Evolutionary conservation across 2,113 vertebrate species (phyloP).

Genomic region (Paramisgurnus dabryanus): DNA sequence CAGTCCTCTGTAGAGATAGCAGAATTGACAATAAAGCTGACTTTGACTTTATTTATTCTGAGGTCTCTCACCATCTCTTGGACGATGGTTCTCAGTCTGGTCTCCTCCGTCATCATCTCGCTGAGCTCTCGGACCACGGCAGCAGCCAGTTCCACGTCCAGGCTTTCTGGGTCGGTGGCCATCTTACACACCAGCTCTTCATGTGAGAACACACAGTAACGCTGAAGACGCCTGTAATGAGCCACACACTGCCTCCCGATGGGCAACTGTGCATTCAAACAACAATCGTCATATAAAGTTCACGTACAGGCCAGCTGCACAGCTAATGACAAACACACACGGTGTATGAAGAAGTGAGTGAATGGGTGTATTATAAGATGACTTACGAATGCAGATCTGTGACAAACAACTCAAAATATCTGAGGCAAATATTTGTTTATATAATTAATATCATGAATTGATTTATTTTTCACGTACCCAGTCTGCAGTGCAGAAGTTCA

Average conservation of each 20-base stretch:
- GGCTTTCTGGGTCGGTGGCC: constrained; percentile 92
- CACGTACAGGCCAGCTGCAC: not conserved
- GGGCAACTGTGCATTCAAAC: constrained; percentile 75
- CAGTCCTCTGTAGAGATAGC: no score
- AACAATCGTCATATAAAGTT: not conserved
- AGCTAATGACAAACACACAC: not conserved
- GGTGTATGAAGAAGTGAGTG: no score
- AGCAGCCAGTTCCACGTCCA: constrained; percentile 95
- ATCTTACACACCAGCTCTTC: constrained; percentile 98
- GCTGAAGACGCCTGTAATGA: constrained; percentile 90
- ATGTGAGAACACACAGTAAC: constrained; percentile 97
- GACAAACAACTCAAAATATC: no score
- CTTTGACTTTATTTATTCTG: not conserved
- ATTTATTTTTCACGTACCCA: constrained; percentile 79
- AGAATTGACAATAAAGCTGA: no score
- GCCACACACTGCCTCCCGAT: constrained; percentile 94
- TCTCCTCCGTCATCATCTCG: constrained; percentile 90
- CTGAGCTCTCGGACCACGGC: constrained; percentile 92
- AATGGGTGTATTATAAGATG: no score
- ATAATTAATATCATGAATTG: no score
- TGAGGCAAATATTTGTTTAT: no score
- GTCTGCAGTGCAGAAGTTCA: constrained; percentile 99
- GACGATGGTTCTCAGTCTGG: constrained; percentile 81
- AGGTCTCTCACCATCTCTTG: constrained; percentile 81
- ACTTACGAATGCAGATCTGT: no score